These are phyloP conservation scores for Drosophila lowei DNA, from an alignment of 1,140 invertebrate species.

Conservation along the genomic window DNA sequence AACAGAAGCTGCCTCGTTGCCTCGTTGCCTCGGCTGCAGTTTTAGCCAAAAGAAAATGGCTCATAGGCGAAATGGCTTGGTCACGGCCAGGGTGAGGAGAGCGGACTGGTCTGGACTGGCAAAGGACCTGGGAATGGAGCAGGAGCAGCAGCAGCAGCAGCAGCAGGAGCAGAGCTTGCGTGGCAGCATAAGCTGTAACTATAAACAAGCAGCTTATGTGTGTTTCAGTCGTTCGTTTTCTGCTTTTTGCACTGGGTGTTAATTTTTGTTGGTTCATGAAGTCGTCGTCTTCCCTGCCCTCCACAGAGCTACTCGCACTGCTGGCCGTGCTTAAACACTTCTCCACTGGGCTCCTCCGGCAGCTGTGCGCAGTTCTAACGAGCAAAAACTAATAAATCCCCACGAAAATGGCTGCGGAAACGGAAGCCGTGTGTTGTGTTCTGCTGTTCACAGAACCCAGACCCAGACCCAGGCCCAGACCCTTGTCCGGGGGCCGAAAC, in stretches of 20 bases:
- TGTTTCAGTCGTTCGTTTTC: constrained; percentile 71
- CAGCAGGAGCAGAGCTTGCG: constrained; percentile 25
- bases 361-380: constrained; percentile 78
- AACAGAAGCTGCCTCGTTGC: constrained; percentile 75
- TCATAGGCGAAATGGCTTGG: constrained; percentile 52
- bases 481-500: too few species aligned
- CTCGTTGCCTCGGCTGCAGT: constrained; percentile 68
- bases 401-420: constrained; percentile 79
- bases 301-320: constrained; percentile 25
- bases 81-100: constrained; percentile 13
- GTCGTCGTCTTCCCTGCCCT: constrained; percentile 52
- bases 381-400: constrained; percentile 83
- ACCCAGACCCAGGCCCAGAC: too few species aligned
- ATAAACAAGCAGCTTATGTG: constrained; percentile 81
- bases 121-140: too few species aligned
- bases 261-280: constrained; percentile 81
- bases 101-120: too few species aligned
- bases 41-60: constrained; percentile 69
- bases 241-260: constrained; percentile 76
- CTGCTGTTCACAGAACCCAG: constrained; percentile 27
- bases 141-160: background rate
- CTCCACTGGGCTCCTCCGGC: constrained; percentile 37
- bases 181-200: constrained; percentile 80
- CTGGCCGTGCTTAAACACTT: constrained; percentile 67
- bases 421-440: constrained; percentile 76